Evolutionary conservation across 1,140 invertebrate species (phyloP).

Genomic region (Heliothis subflexa): DNA sequence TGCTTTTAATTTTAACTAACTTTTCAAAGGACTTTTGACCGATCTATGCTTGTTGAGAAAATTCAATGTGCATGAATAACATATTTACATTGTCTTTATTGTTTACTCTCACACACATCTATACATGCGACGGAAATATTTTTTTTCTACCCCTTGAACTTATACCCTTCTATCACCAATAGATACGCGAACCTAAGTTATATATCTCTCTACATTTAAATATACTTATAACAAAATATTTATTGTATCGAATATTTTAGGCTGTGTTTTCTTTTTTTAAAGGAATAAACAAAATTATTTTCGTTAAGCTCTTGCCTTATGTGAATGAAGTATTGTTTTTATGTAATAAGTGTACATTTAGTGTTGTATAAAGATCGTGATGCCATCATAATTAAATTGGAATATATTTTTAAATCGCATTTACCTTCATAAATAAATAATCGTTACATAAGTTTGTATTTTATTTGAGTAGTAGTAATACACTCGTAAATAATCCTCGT

Average conservation of each 20-base stretch:
- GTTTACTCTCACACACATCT: too few species aligned
- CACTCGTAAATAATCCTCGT: too few species aligned
- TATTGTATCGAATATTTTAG: slow-evolving; percentile 27
- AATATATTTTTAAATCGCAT: slow-evolving; percentile 64
- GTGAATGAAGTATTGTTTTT: slow-evolving; percentile 57
- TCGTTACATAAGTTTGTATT: slow-evolving; percentile 53
- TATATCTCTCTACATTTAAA: background rate
- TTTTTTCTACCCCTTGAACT: too few species aligned
- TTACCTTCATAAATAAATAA: slow-evolving; percentile 60
- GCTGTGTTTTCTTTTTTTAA: slow-evolving; percentile 40
- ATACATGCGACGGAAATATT: too few species aligned
- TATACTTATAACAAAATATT: slow-evolving; percentile 17
- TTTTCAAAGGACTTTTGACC: too few species aligned
- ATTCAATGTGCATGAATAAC: too few species aligned
- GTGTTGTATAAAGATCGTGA: slow-evolving; percentile 65
- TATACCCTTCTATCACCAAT: background rate
- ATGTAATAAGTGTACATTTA: slow-evolving; percentile 64
- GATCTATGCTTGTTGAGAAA: too few species aligned
- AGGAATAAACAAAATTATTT: slow-evolving; percentile 40
- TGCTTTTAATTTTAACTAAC: too few species aligned
- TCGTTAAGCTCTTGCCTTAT: slow-evolving; percentile 60
- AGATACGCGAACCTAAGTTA: background rate
- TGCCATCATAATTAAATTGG: slow-evolving; percentile 68
- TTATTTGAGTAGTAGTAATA: background rate
- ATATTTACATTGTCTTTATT: too few species aligned